A percentile compares a stretch with the other conserved stretches of the same genome.
These are phyloP conservation scores for Hartigia nigra DNA, from an alignment of 2,888 invertebrate genomes.

Conservation along the genomic window DNA sequence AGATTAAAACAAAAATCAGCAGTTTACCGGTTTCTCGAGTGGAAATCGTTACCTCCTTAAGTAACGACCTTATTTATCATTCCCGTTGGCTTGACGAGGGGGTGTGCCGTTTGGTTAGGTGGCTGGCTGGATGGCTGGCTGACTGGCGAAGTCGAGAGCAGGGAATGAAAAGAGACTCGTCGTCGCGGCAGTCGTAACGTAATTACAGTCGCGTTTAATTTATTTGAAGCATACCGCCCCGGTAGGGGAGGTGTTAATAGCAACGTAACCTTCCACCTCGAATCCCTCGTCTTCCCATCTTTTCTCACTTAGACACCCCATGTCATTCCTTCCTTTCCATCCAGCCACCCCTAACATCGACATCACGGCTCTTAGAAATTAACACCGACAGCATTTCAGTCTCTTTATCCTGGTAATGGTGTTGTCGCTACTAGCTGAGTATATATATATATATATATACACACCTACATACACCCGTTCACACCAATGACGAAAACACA, in stretches of 20 bases:
- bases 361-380: background rate
- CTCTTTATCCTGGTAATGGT: background rate
- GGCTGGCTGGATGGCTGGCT: background rate
- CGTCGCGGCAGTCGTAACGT: slow-evolving; percentile 54
- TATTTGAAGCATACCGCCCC: slow-evolving; percentile 61
- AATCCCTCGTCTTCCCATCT: background rate
- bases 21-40: background rate
- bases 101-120: background rate
- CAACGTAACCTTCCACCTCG: slow-evolving; percentile 48
- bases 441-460: no score
- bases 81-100: background rate
- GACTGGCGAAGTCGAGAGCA: background rate
- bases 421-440: background rate
- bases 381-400: background rate
- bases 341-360: background rate
- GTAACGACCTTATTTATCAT: background rate
- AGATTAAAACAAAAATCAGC: background rate
- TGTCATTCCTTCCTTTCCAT: background rate
- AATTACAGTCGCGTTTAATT: slow-evolving; percentile 63
- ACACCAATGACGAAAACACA: background rate
- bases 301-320: slow-evolving; percentile 11
- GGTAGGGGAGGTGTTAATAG: slow-evolving; percentile 59
- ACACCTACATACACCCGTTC: no score
- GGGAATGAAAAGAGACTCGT: slow-evolving; percentile 1
- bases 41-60: background rate